Conservation (phyloP, 2,888 invertebrate genomes). For the Papilio elwesi region DNA sequence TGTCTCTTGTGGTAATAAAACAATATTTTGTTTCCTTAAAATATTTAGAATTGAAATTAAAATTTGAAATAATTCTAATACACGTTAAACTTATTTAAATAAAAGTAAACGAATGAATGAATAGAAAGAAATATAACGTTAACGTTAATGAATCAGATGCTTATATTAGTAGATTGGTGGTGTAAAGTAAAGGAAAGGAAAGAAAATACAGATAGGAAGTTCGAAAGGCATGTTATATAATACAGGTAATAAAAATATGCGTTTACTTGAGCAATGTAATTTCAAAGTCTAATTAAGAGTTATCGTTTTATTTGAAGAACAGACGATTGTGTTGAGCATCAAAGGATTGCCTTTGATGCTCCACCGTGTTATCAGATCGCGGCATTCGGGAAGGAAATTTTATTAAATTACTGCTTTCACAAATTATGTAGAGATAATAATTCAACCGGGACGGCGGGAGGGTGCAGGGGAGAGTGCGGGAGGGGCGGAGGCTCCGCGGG, state of each 20-base stretch:
- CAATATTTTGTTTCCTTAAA: too few relatives aligned
- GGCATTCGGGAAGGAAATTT: constrained; percentile 59
- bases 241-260: background rate
- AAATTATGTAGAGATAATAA: constrained; percentile 80
- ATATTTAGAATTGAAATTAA: too few relatives aligned
- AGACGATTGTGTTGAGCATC: constrained; percentile 30
- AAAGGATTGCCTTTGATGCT: constrained; percentile 38
- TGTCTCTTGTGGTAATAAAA: too few relatives aligned
- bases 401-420: constrained; percentile 82
- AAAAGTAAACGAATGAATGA: too few relatives aligned
- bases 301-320: background rate
- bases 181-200: too few relatives aligned
- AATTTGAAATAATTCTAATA: too few relatives aligned
- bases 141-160: too few relatives aligned
- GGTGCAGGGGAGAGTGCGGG: constrained; percentile 56
- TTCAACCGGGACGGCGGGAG: constrained; percentile 54
- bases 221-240: background rate
- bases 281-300: background rate
- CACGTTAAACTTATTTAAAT: too few relatives aligned
- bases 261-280: background rate
- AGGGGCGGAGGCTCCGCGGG: constrained; percentile 72
- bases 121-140: too few relatives aligned
- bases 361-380: constrained; percentile 51
- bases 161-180: too few relatives aligned
- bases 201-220: too few relatives aligned